These are phyloP conservation scores for Megalurothrips usitatus DNA, from an alignment of 2,888 invertebrate species.

Conservation along the genomic window DNA sequence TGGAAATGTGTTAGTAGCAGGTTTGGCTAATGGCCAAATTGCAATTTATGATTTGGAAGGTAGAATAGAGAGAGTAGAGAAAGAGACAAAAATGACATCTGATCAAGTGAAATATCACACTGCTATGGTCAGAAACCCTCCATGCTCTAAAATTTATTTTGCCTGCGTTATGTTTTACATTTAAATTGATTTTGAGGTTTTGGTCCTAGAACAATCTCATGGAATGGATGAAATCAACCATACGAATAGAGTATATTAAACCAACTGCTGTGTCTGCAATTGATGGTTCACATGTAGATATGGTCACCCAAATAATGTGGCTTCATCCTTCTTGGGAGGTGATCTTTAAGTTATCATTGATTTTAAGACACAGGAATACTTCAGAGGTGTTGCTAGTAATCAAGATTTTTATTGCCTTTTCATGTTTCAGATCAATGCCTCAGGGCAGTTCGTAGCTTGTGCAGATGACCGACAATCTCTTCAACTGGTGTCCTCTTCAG, in stretches of 20 bases:
- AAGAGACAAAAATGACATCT: neutral
- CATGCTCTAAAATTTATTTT: neutral
- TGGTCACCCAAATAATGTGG: neutral
- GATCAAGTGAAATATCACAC: neutral
- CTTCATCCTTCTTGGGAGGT: neutral
- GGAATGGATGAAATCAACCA: conserved; percentile 12
- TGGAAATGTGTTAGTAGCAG: conserved; percentile 43
- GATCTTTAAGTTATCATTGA: neutral
- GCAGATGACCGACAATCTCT: neutral
- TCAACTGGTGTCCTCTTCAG: neutral
- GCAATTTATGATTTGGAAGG: conserved; percentile 45
- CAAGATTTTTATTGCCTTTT: neutral
- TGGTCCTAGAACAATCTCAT: neutral
- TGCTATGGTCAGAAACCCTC: neutral
- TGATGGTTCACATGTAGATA: neutral
- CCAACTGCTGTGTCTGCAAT: conserved; percentile 1
- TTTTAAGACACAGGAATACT: neutral
- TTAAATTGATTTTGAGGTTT: neutral
- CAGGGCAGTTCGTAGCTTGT: conserved; percentile 2
- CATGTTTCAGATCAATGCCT: neutral
- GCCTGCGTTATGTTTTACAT: too few relatives aligned
- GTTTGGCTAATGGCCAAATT: conserved; percentile 44
- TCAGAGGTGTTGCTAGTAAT: neutral
- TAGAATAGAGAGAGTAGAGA: conserved; percentile 34
- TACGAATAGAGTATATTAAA: neutral